Conservation (phyloP, 2,797 vertebrate genomes). For the Anguilla marmorata region DNA sequence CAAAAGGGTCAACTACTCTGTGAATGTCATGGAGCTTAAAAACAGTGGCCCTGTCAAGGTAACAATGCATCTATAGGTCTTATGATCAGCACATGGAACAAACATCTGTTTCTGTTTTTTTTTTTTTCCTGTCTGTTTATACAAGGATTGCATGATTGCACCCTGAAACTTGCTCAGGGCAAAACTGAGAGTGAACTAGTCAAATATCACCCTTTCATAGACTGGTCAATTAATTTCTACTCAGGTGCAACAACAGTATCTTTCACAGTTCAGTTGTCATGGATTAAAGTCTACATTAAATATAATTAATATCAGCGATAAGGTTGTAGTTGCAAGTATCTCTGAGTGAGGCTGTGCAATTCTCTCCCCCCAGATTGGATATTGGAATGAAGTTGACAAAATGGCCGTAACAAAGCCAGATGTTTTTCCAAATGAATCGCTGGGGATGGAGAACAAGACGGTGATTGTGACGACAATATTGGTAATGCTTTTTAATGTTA, state of each 20-base stretch:
- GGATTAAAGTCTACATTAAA: neutral
- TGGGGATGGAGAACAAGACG: constrained; percentile 97
- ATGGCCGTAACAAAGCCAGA: constrained; percentile 96
- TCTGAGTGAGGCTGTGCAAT: neutral
- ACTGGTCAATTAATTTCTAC: neutral
- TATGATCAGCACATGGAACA: neutral
- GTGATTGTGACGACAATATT: constrained; percentile 98
- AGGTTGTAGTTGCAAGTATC: neutral
- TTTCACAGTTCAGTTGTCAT: neutral
- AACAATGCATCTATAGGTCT: constrained; percentile 36
- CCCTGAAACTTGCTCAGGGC: neutral
- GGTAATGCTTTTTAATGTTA: constrained; percentile 69
- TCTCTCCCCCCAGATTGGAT: constrained; percentile 84
- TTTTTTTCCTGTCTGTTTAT: neutral
- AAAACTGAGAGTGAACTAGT: neutral
- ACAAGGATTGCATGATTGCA: neutral
- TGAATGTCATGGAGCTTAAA: constrained; percentile 97
- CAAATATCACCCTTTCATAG: neutral
- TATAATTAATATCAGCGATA: neutral
- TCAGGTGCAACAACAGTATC: neutral
- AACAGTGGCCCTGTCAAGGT: constrained; percentile 96
- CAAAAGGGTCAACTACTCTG: constrained; percentile 95
- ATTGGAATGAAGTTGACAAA: constrained; percentile 98
- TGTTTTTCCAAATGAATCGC: constrained; percentile 88
- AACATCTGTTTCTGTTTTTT: neutral